Evolutionary conservation across 2,888 invertebrate species (phyloP), one percentile per base, ranked within the genome.

Genomic region (Belgica antarctica): DNA sequence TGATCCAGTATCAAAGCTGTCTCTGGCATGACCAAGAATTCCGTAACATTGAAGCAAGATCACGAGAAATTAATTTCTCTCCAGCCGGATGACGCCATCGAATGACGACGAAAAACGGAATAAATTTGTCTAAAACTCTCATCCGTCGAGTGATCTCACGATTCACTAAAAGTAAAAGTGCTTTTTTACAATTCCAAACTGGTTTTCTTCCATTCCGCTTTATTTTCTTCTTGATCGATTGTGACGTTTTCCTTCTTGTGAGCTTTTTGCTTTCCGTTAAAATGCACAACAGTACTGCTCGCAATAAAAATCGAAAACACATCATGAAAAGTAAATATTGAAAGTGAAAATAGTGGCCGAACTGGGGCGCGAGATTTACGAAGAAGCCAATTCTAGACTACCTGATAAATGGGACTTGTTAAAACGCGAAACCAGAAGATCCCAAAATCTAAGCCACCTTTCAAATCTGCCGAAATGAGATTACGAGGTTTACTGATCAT

Each of bases 101-200:
- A n/a, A n/a, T n/a, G n/a, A n/a, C n/a, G n/a, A n/a, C n/a, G n/a
- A n/a, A n/a, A n/a, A n/a, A n/a, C n/a, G n/a, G n/a, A n/a, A n/a
- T n/a, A n/a, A n/a, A n/a, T n/a, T n/a, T n/a, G n/a, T n/a, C n/a
- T n/a, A n/a, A n/a, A n/a, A n/a, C n/a, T n/a, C n/a, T n/a, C n/a
- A n/a, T n/a, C n/a, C 10, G n/a, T 22, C 52, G 17, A 52, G n/a
- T 52, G 52, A 52, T 52, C 52, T 52, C 52, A 52, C 52, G 52
- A 52, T 52, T 22, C 22, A 52, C 7, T 59, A 27, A 59, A 59
- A 59, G 59, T 59, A 59, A 59, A 59, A 59, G 59, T 59, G 27
- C 12, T 27, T 59, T 59, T 27, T 3, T 27, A n/a, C 22, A 27
- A 59, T 27, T n/a, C n/a, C 22, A 27, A 59, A 59, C 59, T 59